Base-by-base conservation (phyloP, 2,888 invertebrate genomes). In the Oscheius sp. region DNA sequence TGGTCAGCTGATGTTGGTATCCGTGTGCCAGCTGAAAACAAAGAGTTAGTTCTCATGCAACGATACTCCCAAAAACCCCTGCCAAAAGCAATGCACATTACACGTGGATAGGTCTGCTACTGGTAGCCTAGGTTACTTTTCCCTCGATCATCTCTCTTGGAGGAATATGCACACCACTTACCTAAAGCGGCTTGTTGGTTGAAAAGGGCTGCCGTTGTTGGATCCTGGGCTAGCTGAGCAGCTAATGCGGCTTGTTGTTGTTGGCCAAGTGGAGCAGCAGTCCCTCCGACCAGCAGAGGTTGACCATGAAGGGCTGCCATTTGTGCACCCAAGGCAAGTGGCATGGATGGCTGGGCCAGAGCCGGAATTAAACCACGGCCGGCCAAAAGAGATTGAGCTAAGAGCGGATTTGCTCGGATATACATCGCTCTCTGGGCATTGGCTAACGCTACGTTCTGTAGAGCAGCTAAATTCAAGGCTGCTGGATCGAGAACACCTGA, bases 101-200 rank as follows among this genome's bases (percentile, higher is more conserved):
- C 3, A 55, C 55, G 21, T 13, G 35, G 35, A 35, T 3, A 9
- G 35, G 35, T 35, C 76, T 9, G 76, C 21, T 35, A 35, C 35
- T 35, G 35, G 35, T 35, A 35, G 35, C 35, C 35, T 35, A 35
- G 35, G 35, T 35, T 35, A 35, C 35, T 35, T 9, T 35, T 3
- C 35, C 53, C 53, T 49, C 58, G 13, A 13, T 27, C 58, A 23
- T 35, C 6, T 29, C 23, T 58, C 27, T 29, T 16, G 1, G 7
- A n/a, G 25, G 58, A 5, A 18, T 18, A 53, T 12, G 18, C 9
- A 53, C 27, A 53, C 1, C 9, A 72, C 72, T 64, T 64, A 72
- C 72, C 80, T 23, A 72, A 63, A 45, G 80, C 78, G 9, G 77
- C 78, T 43, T 80, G 80, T 70, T 82, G 80, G 72, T 77, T 77